phyloP scores from a whole-genome alignment of 2,888 invertebrate species.

The Dinocampus coccinellae region DNA sequence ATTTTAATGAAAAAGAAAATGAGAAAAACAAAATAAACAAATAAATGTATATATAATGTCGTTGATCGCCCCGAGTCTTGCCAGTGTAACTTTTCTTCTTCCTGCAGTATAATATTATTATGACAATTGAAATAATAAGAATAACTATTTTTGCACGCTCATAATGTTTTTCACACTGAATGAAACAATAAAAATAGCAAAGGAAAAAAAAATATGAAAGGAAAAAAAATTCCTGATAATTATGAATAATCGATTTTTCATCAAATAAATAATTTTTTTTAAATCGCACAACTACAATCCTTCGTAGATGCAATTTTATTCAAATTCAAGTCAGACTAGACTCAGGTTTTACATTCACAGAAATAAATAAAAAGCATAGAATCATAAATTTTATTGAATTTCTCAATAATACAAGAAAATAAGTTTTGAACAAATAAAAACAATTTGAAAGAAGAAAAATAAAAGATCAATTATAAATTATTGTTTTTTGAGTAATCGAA shows the following conservation, averaged over 20 bases:
- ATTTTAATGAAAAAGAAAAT: no score
- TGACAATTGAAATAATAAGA: slow-evolving; percentile 15
- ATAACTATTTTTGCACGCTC: slow-evolving; percentile 35
- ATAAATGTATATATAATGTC: slow-evolving; percentile 12
- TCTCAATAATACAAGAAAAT: neutral
- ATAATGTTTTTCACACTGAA: slow-evolving; percentile 4
- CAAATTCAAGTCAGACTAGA: slow-evolving; percentile 23
- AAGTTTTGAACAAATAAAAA: neutral
- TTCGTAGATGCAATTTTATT: slow-evolving; percentile 21
- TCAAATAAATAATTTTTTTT: slow-evolving; percentile 19
- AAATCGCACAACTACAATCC: slow-evolving; percentile 30
- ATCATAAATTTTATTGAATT: slow-evolving; percentile 29
- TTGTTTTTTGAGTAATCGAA: slow-evolving; percentile 1
- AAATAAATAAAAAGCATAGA: slow-evolving; percentile 12
- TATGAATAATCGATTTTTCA: slow-evolving; percentile 27
- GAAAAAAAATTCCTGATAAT: slow-evolving; percentile 9
- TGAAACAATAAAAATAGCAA: neutral
- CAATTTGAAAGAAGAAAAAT: neutral
- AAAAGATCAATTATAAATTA: neutral
- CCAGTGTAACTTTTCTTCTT: slow-evolving; percentile 33
- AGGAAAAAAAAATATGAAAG: neutral
- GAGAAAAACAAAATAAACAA: neutral
- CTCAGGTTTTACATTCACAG: slow-evolving; percentile 28
- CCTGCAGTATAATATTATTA: slow-evolving; percentile 19
- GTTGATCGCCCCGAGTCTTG: slow-evolving; percentile 32